Evolutionary conservation across 2,113 vertebrate species (phyloP).

Genomic region (Oceanites oceanicus): DNA sequence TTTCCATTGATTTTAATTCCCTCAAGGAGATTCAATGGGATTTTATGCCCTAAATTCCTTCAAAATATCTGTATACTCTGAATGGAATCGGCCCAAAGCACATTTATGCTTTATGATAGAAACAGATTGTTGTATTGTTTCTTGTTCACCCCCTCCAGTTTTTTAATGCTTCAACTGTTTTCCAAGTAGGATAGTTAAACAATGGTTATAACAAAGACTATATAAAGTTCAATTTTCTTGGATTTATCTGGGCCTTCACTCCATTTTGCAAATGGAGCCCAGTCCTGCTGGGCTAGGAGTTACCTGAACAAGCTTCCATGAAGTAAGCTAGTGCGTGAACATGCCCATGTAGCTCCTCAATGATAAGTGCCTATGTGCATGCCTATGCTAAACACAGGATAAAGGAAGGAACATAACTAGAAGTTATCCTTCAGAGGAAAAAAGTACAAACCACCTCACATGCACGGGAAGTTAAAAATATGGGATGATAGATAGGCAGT

Average conservation of each 20-base stretch:
- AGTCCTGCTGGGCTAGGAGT: not conserved
- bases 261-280: not conserved
- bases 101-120: slow-evolving; percentile 56
- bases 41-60: slow-evolving; percentile 42
- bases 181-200: slow-evolving; percentile 46
- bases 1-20: slow-evolving; percentile 42
- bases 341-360: not conserved
- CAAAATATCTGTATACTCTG: slow-evolving; percentile 44
- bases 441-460: not conserved
- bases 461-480: not conserved
- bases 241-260: not conserved
- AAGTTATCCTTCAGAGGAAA: not conserved
- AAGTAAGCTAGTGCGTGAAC: not conserved
- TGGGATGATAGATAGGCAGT: not conserved
- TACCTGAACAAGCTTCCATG: not conserved
- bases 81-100: slow-evolving; percentile 35
- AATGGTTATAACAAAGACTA: slow-evolving; percentile 43
- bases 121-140: slow-evolving; percentile 59
- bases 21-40: slow-evolving; percentile 29
- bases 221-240: slow-evolving; percentile 36
- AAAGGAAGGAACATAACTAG: not conserved
- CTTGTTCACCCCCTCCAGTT: slow-evolving; percentile 40
- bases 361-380: fast-evolving
- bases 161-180: slow-evolving; percentile 46
- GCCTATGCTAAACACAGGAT: not conserved